Base-by-base conservation (phyloP, 2,113 vertebrate genomes). In the Pteropus alecto region DNA sequence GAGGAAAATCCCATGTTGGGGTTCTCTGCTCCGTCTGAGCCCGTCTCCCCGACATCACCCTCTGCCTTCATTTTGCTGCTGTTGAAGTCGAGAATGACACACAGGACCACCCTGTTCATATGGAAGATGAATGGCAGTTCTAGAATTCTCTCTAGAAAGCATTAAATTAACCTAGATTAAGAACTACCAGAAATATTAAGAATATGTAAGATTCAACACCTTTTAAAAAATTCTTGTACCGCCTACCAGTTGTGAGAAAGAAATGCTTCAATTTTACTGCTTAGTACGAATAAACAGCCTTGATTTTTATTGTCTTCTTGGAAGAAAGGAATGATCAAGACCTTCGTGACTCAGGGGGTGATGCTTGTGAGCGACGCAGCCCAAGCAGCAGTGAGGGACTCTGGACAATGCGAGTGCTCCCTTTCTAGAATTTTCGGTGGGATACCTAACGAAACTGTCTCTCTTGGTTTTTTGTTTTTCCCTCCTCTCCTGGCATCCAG, bases 51-150 rank as follows among this genome's bases (percentile, higher is more conserved):
- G 89, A 58, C 94, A 90, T 83, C 88, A 74, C 90, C 94, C 91
- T 97, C 94, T 96, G 95, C 82, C 90, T 97, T 98, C 18, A 88
- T 98, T 97, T 97, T 95, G 81, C 92, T 96, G 67, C 71, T 95
- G 91, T 93, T 97, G 87, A 96, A 85, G 96, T 98, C 96, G 95
- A 11, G 74, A 92, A 74, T 87, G 97, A 93, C 96, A 94, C 0
- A 3, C 89, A 96, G 67, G 91, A 92, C 70, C 68, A 88, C 92
- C 83, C 97, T 76, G 28, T 83, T 96, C 41, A 33, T 73, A 14
- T 82, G 24, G 43, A 84, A 97, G 93, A 95, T 83, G 79, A 97
- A 67, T 67, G 85, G 94, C 95, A 86, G 74, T 93, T 93, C 84
- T 93, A 97, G 95, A 95, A 30, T 85, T 71, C 94, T 93, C 93